Conservation (phyloP, 1,140 invertebrate species). For the Diuraphis noxia region DNA sequence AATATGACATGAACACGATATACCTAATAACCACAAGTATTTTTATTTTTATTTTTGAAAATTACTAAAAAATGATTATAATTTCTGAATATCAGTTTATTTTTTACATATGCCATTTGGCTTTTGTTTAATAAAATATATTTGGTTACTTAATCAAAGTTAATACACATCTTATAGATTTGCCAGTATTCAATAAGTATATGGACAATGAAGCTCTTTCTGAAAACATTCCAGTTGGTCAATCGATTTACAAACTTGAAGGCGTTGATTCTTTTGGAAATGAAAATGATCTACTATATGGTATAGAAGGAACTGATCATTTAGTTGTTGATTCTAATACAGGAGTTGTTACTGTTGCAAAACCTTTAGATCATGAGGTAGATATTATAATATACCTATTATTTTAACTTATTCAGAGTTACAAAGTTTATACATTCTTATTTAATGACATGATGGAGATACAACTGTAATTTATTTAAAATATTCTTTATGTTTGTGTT, state of each 20-base stretch:
- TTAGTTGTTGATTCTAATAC: constrained; percentile 76
- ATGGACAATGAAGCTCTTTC: constrained; percentile 74
- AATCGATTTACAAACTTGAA: constrained; percentile 74
- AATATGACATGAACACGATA: background rate
- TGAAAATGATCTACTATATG: constrained; percentile 69
- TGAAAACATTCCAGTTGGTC: constrained; percentile 77
- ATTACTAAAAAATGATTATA: background rate
- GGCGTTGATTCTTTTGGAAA: constrained; percentile 80
- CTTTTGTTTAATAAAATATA: background rate
- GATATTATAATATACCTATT: background rate
- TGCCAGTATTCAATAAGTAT: constrained; percentile 70
- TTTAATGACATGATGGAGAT: background rate
- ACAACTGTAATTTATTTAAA: background rate
- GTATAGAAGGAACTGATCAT: constrained; percentile 78
- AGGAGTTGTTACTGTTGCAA: constrained; percentile 76
- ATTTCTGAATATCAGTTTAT: too few species aligned
- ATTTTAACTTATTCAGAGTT: background rate
- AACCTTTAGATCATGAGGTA: constrained; percentile 82
- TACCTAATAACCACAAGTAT: background rate
- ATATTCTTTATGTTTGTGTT: constrained; percentile 58
- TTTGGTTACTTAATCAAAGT: background rate
- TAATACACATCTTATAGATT: background rate
- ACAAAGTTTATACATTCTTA: background rate
- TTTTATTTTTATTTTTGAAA: background rate
- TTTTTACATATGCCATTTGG: background rate